Conservation (phyloP, 2,797 vertebrate genomes). For the Nannoperca australis region DNA sequence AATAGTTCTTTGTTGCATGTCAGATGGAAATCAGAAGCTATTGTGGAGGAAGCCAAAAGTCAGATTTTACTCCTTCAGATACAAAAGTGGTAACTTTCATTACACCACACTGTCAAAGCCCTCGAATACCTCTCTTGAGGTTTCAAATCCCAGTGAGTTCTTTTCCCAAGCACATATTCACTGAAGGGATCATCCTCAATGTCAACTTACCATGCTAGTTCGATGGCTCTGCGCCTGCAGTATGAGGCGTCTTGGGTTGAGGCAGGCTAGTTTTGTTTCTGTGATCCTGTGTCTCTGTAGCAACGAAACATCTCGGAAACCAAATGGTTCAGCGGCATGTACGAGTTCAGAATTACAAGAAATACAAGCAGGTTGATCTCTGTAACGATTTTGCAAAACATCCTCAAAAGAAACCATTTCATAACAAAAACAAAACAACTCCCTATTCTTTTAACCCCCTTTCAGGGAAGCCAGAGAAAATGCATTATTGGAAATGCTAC, state of each 20-base stretch:
- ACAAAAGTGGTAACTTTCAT: conserved; percentile 68
- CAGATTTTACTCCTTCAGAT: conserved; percentile 69
- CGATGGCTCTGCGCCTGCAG: conserved; percentile 13
- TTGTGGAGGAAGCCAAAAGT: conserved; percentile 59
- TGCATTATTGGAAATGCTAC: conserved; percentile 52
- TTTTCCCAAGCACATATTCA: conserved; percentile 30
- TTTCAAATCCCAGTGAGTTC: conserved; percentile 47
- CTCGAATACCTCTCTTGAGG: conserved; percentile 32
- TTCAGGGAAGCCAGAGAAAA: conserved; percentile 48
- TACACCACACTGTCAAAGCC: conserved; percentile 45
- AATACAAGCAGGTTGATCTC: conserved; percentile 16
- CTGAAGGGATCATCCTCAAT: conserved; percentile 41
- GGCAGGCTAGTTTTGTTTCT: not conserved
- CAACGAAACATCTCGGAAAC: conserved; percentile 13
- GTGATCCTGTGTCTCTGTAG: conserved; percentile 1
- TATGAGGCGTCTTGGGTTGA: not conserved
- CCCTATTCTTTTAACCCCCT: conserved; percentile 33
- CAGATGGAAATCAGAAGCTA: conserved; percentile 77
- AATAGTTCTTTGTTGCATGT: conserved; percentile 84
- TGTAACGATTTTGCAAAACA: conserved; percentile 36
- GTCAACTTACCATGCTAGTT: conserved; percentile 42
- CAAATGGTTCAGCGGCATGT: not conserved
- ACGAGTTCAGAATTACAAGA: conserved; percentile 14
- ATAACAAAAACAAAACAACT: conserved; percentile 48
- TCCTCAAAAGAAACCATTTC: conserved; percentile 39